These are phyloP conservation scores for Sebastolobus altivelis DNA, from an alignment of 2,797 vertebrate species.

Conservation along the genomic window DNA sequence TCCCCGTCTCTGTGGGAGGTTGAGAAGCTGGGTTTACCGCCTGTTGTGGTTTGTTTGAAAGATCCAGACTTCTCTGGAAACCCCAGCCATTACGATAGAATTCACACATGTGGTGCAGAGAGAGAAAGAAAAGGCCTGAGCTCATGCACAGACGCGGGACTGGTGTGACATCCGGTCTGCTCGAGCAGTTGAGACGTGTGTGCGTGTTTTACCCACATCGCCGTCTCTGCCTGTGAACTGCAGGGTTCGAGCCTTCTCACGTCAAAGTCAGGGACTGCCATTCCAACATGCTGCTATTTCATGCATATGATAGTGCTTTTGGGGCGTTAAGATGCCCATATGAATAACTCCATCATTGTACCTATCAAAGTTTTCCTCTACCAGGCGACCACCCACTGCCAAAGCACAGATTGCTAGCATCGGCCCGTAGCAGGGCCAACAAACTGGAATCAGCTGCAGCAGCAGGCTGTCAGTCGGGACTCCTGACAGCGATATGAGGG, in stretches of 20 bases:
- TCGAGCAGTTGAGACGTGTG: slow-evolving; percentile 64
- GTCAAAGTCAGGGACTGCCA: slow-evolving; percentile 61
- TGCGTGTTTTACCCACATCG: slow-evolving; percentile 56
- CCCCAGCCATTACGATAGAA: slow-evolving; percentile 77
- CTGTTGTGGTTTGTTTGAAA: slow-evolving; percentile 86
- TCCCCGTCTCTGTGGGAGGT: slow-evolving; percentile 84
- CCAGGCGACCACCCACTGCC: slow-evolving; percentile 74
- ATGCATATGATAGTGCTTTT: slow-evolving; percentile 59
- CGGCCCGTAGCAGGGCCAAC: slow-evolving; percentile 69
- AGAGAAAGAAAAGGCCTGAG: slow-evolving; percentile 53
- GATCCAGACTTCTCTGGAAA: slow-evolving; percentile 81
- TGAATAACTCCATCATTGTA: slow-evolving; percentile 71
- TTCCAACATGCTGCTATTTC: slow-evolving; percentile 56
- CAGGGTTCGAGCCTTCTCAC: slow-evolving; percentile 58
- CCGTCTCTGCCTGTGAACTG: slow-evolving; percentile 63
- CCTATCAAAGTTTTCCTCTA: slow-evolving; percentile 69
- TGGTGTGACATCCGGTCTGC: slow-evolving; percentile 73
- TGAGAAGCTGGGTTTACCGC: slow-evolving; percentile 84
- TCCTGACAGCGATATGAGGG: slow-evolving; percentile 83
- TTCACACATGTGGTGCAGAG: slow-evolving; percentile 81
- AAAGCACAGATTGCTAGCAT: slow-evolving; percentile 76
- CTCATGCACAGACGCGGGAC: slow-evolving; percentile 55
- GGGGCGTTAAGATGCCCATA: slow-evolving; percentile 65
- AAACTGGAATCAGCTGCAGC: slow-evolving; percentile 82
- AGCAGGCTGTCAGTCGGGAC: slow-evolving; percentile 79